A percentile compares a stretch with the other conserved stretches of the same genome.
Evolutionary conservation across 2,113 vertebrate genomes (phyloP).

Genomic region (Furnarius figulus): DNA sequence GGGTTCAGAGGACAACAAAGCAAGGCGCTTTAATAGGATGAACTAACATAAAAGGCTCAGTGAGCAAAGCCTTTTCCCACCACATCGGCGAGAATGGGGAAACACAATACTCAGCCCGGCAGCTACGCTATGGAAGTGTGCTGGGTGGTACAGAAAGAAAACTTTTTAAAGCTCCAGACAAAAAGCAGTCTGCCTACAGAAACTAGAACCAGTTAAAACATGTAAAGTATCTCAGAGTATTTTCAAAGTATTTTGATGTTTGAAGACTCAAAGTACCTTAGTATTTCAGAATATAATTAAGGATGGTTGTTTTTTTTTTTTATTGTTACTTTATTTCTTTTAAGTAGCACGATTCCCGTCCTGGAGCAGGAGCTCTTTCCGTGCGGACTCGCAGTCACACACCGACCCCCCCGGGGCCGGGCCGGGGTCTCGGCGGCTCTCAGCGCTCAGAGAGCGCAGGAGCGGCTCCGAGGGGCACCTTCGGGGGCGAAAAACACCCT

Average conservation of each 20-base stretch:
- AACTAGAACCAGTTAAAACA: background rate
- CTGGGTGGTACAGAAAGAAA: background rate
- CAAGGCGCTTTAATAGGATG: constrained; percentile 46
- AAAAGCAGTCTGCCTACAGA: background rate
- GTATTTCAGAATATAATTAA: background rate
- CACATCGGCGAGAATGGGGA: background rate
- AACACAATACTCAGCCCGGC: background rate
- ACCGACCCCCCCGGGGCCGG: background rate
- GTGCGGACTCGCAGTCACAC: rapidly evolving
- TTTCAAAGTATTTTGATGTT: background rate
- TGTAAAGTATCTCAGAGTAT: background rate
- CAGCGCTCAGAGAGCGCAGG: background rate
- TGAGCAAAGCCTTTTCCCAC: constrained; percentile 46
- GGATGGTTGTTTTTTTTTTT: background rate
- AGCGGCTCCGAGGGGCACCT: background rate
- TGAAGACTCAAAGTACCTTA: background rate
- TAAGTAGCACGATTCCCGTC: background rate
- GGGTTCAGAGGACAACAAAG: constrained; percentile 62
- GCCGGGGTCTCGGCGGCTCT: background rate
- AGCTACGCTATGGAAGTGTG: background rate
- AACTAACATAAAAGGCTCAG: constrained; percentile 47
- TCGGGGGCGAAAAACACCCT: background rate
- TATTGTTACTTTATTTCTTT: background rate
- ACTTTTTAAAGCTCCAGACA: background rate
- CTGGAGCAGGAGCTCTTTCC: too few species aligned